Conservation (phyloP, 2,113 vertebrate genomes). For the Crotalus horridus region DNA sequence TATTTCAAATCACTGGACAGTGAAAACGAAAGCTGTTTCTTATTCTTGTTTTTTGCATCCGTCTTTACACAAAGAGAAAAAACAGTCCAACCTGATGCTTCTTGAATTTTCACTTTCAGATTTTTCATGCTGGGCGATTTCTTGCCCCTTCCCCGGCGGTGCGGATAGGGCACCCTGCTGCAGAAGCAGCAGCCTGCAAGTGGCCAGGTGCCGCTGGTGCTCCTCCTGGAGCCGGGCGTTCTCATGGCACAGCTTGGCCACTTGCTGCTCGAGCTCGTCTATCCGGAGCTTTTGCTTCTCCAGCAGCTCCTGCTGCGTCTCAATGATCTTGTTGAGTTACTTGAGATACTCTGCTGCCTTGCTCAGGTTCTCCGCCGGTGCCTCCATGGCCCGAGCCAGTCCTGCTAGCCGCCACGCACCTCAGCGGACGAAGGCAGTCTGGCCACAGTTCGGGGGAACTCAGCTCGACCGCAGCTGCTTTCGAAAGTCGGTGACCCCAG, state of each 20-base stretch:
- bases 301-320: conserved; percentile 87
- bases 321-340: conserved; percentile 85
- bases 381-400: conserved; percentile 78
- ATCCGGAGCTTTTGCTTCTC: conserved; percentile 85
- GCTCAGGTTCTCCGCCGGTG: conserved; percentile 84
- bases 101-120: too few relatives aligned
- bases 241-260: conserved; percentile 80
- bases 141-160: conserved; percentile 73
- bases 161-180: conserved; percentile 61
- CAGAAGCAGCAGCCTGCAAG: conserved; percentile 77
- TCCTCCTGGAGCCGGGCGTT: conserved; percentile 83
- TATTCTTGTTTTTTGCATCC: too few relatives aligned
- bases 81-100: too few relatives aligned
- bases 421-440: conserved; percentile 32
- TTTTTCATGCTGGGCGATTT: conserved; percentile 76
- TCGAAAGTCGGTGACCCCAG: conserved; percentile 9
- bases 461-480: conserved; percentile 10
- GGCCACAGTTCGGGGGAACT: not conserved
- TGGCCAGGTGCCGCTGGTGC: conserved; percentile 87
- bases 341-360: conserved; percentile 86
- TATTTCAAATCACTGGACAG: too few relatives aligned
- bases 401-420: conserved; percentile 45
- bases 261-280: conserved; percentile 86
- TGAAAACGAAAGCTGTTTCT: too few relatives aligned
- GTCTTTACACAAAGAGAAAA: too few relatives aligned